These are phyloP conservation scores for Glaucomys volans DNA, from an alignment of 2,113 vertebrate species.

Conservation along the genomic window DNA sequence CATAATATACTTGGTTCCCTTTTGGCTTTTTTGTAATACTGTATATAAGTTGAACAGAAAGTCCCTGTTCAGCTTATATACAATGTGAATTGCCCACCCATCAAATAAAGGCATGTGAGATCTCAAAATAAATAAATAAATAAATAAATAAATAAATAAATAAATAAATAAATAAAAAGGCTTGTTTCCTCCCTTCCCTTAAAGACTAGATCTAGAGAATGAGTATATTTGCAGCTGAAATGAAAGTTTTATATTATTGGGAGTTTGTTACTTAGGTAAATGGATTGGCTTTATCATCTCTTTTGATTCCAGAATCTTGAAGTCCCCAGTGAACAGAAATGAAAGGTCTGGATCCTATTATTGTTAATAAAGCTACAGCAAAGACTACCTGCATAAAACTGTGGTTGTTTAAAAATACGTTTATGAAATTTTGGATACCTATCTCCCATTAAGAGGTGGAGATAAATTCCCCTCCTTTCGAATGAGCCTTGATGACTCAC, in stretches of 20 bases:
- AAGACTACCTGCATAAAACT: background rate
- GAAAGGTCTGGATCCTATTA: background rate
- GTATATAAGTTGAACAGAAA: too few species aligned
- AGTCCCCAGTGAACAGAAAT: background rate
- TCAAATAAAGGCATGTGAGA: too few species aligned
- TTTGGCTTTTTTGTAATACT: too few species aligned
- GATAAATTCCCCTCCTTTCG: background rate
- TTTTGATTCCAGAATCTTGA: constrained; percentile 34
- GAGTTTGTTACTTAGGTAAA: background rate
- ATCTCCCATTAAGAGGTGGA: background rate
- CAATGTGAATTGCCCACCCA: too few species aligned
- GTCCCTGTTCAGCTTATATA: too few species aligned
- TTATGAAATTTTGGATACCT: background rate
- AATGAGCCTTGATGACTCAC: background rate
- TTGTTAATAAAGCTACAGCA: constrained; percentile 3
- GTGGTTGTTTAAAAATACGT: background rate
- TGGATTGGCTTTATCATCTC: background rate
- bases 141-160: too few species aligned
- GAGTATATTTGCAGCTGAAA: background rate
- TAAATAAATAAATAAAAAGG: background rate
- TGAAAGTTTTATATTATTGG: constrained; percentile 5
- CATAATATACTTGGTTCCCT: too few species aligned
- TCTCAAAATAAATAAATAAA: too few species aligned
- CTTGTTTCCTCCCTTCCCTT: background rate
- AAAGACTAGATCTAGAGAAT: background rate